Evolutionary conservation across 92 coral and sea anemone genomes (phyloP).

Genomic region (Pocillopora meandrina): DNA sequence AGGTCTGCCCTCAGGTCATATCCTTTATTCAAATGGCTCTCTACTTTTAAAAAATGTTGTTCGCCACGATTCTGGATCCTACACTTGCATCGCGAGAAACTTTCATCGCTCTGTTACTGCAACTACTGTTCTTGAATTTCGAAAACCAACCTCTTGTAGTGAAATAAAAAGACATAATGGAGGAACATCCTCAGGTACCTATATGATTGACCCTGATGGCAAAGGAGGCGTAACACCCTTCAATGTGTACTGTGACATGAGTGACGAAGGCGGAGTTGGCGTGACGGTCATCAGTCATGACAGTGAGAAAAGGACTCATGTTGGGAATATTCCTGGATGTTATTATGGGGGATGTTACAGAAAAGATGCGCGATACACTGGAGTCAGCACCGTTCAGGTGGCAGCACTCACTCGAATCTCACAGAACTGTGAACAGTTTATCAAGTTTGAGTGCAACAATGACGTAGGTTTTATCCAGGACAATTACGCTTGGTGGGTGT

Average conservation of each 20-base stretch:
- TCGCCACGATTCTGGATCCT: constrained; percentile 4
- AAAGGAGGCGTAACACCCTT: constrained; percentile 21
- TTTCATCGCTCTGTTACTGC: constrained; percentile 39
- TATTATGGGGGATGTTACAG: constrained; percentile 1
- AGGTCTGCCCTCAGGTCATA: background rate
- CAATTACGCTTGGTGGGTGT: constrained; percentile 32
- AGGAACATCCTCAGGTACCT: background rate
- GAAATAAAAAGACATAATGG: background rate
- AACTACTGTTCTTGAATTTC: constrained; percentile 18
- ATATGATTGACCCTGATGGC: constrained; percentile 13
- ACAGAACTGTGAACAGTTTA: too few species aligned
- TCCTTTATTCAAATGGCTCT: too few species aligned
- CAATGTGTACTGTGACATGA: constrained; percentile 56
- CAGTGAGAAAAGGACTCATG: constrained; percentile 45
- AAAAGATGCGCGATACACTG: constrained; percentile 21
- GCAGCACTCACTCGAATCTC: too few species aligned
- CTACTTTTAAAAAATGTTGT: background rate
- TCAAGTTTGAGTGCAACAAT: background rate
- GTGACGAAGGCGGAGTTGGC: constrained; percentile 55
- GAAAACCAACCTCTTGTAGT: constrained; percentile 26
- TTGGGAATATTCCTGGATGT: constrained; percentile 3
- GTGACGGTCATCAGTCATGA: constrained; percentile 56
- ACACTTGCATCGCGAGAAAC: constrained; percentile 52
- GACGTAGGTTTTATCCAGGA: constrained; percentile 1
- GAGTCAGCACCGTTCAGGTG: too few species aligned